A percentile compares a stretch with the other conserved stretches of the same genome.
Conservation (phyloP, 2,113 vertebrate genomes). For the Syngnathus typhle region DNA sequence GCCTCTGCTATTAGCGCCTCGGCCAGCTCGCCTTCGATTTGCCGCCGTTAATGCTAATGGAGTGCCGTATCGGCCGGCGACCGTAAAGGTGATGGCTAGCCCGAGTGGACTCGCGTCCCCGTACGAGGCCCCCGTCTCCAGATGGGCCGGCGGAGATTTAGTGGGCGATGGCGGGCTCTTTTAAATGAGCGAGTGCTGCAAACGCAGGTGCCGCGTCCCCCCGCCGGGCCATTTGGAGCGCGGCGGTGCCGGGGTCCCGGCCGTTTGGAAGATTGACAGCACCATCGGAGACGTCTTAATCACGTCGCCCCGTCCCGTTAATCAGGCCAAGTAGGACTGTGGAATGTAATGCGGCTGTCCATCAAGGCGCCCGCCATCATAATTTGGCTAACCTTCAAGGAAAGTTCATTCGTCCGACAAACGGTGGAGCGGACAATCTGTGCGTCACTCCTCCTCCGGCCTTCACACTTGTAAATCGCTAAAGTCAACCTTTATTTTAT, state of each 20-base stretch:
- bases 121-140: conserved; percentile 45
- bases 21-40: conserved; percentile 35
- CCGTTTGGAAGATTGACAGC: conserved; percentile 74
- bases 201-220: conserved; percentile 52
- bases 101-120: conserved; percentile 54
- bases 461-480: neutral
- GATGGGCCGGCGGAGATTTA: conserved; percentile 64
- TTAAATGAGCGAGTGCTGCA: conserved; percentile 64
- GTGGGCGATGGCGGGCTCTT: conserved; percentile 50
- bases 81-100: conserved; percentile 55
- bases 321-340: conserved; percentile 64
- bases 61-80: conserved; percentile 26
- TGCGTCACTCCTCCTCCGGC: too few relatives aligned
- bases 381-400: conserved; percentile 69
- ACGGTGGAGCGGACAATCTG: neutral
- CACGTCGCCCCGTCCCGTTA: conserved; percentile 62
- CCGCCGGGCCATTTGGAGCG: conserved; percentile 59
- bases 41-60: conserved; percentile 51
- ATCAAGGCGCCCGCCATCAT: conserved; percentile 46
- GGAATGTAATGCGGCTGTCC: conserved; percentile 55
- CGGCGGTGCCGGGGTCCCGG: conserved; percentile 49
- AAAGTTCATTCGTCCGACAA: conserved; percentile 41
- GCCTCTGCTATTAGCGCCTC: conserved; percentile 2
- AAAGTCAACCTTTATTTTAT: too few relatives aligned
- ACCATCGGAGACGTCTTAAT: conserved; percentile 68